Percentiles rank a stretch among this genome's conserved stretches.
Evolutionary conservation across 2,888 invertebrate species (phyloP).

Genomic region (Ceramica pisi): DNA sequence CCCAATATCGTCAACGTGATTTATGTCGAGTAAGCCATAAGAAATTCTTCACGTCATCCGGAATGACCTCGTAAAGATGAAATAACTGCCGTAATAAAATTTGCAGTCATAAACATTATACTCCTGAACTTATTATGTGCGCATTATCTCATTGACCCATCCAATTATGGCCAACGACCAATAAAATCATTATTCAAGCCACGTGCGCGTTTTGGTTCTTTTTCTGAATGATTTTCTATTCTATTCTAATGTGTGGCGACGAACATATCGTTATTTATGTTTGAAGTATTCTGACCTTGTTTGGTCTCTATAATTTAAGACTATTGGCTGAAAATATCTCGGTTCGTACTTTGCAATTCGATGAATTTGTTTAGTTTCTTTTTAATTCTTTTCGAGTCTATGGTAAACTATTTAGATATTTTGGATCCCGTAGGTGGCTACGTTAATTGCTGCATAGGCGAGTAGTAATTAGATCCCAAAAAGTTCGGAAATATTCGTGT

Average conservation of each 20-base stretch:
- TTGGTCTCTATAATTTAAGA: not conserved
- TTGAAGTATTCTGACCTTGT: not conserved
- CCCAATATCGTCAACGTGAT: not conserved
- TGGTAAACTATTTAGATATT: too few relatives aligned
- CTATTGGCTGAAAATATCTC: not conserved
- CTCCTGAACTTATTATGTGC: conserved; percentile 53
- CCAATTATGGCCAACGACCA: conserved; percentile 63
- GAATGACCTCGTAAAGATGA: conserved; percentile 51
- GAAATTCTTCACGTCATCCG: conserved; percentile 21
- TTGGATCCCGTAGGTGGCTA: too few relatives aligned
- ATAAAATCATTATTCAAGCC: conserved; percentile 61
- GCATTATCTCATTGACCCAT: conserved; percentile 70
- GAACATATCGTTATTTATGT: not conserved
- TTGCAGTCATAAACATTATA: conserved; percentile 51
- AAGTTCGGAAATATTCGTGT: too few relatives aligned
- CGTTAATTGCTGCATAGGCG: too few relatives aligned
- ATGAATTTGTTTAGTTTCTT: too few relatives aligned
- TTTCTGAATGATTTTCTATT: conserved; percentile 57
- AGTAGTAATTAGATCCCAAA: too few relatives aligned
- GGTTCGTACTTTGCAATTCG: not conserved
- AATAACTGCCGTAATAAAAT: conserved; percentile 57
- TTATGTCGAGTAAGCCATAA: conserved; percentile 10
- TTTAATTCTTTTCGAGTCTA: too few relatives aligned
- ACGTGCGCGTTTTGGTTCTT: conserved; percentile 42
- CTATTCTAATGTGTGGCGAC: conserved; percentile 45